phyloP scores from a whole-genome alignment of 2,113 vertebrate genomes.

The Tetrao urogallus region DNA sequence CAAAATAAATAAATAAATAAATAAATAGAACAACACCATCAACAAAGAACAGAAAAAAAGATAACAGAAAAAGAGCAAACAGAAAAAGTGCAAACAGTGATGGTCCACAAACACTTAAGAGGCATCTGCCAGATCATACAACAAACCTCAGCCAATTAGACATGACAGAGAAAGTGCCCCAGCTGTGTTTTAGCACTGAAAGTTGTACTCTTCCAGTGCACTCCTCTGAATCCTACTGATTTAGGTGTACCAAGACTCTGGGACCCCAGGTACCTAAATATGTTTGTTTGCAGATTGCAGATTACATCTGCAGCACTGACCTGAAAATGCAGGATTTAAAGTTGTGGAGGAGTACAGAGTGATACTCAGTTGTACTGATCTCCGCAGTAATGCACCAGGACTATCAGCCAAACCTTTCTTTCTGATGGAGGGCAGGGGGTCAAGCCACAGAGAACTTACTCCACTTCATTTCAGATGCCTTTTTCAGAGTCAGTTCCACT shows the following conservation, averaged over 20 bases:
- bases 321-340: neutral
- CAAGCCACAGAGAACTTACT: fast-evolving
- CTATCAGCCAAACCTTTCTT: neutral
- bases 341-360: neutral
- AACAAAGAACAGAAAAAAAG: neutral
- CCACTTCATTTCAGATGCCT: neutral
- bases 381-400: neutral
- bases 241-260: neutral
- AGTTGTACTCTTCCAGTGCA: neutral
- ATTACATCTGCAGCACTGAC: fast-evolving
- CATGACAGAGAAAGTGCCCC: neutral
- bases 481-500: neutral
- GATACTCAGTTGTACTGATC: neutral
- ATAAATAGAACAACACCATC: neutral
- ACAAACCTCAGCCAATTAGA: neutral
- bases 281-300: neutral
- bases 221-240: neutral
- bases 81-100: neutral
- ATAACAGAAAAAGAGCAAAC: neutral
- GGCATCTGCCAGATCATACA: neutral
- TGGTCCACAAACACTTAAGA: neutral
- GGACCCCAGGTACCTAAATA: neutral
- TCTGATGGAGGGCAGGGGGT: neutral
- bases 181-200: neutral
- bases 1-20: neutral